Evolutionary conservation across 2,888 invertebrate species (phyloP).

Genomic region (Clusia tigrina): DNA sequence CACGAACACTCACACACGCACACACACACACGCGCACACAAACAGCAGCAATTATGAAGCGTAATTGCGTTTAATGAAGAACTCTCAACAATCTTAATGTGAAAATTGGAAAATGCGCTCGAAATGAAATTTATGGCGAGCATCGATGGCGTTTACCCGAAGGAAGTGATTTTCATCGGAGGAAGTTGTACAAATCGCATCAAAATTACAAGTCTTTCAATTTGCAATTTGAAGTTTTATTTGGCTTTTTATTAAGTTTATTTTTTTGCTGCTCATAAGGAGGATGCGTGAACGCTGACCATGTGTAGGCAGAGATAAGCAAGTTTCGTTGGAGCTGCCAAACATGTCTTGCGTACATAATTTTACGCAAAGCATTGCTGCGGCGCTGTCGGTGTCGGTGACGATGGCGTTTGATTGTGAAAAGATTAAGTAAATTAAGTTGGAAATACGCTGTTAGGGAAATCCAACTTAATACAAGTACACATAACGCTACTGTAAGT

Average conservation of each 20-base stretch:
- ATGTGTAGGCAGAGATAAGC: too few relatives aligned
- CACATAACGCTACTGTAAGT: not conserved
- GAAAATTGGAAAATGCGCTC: constrained; percentile 46
- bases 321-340: too few relatives aligned
- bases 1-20: constrained; percentile 6
- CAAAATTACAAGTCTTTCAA: not conserved
- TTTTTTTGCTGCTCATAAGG: not conserved
- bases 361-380: too few relatives aligned
- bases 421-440: too few relatives aligned
- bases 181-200: not conserved
- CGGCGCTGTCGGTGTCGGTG: too few relatives aligned
- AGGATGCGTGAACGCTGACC: too few relatives aligned
- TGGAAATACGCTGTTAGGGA: too few relatives aligned
- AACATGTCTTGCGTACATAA: too few relatives aligned
- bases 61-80: constrained; percentile 45
- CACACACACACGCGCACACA: constrained; percentile 17
- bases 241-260: not conserved
- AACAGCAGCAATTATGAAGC: constrained; percentile 43
- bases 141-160: not conserved
- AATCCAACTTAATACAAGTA: not conserved
- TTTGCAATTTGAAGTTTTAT: not conserved
- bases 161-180: not conserved
- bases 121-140: constrained; percentile 38
- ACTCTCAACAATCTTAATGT: constrained; percentile 44
- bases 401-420: too few relatives aligned